phyloP scores from a whole-genome alignment of 2,888 invertebrate genomes.

The Conomelus anceps region DNA sequence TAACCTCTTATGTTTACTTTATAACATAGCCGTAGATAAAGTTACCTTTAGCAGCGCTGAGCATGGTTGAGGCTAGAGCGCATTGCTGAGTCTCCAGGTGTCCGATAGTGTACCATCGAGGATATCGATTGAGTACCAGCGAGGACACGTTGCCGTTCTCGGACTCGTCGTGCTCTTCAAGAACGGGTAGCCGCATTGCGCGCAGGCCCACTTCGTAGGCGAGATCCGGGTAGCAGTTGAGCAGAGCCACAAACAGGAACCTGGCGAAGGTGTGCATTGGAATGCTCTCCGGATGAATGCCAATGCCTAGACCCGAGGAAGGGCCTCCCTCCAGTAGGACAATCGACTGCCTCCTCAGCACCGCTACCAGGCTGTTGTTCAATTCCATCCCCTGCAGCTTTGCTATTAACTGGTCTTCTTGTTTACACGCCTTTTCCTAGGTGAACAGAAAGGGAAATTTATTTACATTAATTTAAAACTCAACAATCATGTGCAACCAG shows the following conservation, averaged over 20 bases:
- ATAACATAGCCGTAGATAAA: too few relatives aligned
- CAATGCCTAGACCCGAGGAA: constrained; percentile 63
- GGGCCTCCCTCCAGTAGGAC: constrained; percentile 70
- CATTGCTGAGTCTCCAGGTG: constrained; percentile 77
- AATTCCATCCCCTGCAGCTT: constrained; percentile 70
- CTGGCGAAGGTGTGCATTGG: constrained; percentile 80
- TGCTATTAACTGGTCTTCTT: constrained; percentile 70
- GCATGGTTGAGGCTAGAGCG: constrained; percentile 66
- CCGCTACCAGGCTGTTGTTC: constrained; percentile 61
- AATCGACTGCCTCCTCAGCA: constrained; percentile 59
- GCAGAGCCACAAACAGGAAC: constrained; percentile 68
- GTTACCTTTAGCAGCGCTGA: constrained; percentile 61
- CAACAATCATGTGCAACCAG: too few relatives aligned
- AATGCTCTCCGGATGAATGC: constrained; percentile 72
- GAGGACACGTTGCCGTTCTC: constrained; percentile 47
- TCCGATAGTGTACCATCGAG: constrained; percentile 71
- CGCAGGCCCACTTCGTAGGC: constrained; percentile 72
- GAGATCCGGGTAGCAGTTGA: constrained; percentile 67
- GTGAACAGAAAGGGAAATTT: not conserved
- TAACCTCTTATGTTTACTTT: too few relatives aligned
- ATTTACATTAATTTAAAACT: not conserved
- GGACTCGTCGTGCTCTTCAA: constrained; percentile 60
- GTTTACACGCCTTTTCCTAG: constrained; percentile 58
- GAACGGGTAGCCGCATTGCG: constrained; percentile 69
- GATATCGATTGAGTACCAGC: constrained; percentile 54